These are phyloP conservation scores for Fistularia tabacaria DNA, from an alignment of 2,797 vertebrate genomes.

Conservation along the genomic window DNA sequence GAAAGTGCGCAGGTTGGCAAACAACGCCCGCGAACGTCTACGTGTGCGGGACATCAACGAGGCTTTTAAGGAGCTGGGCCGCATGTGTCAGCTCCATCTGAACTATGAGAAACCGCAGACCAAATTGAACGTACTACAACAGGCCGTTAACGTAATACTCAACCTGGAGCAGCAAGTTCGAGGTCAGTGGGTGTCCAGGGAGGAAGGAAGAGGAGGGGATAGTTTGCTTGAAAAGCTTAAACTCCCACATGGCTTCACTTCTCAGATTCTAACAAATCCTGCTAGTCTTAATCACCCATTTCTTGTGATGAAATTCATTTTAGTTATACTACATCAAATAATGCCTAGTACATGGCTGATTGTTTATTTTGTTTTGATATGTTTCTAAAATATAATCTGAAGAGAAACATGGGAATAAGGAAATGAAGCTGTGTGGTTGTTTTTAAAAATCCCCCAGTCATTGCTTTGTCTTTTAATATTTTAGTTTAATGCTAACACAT, in stretches of 20 bases:
- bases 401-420: slow-evolving; percentile 11
- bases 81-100: slow-evolving; percentile 97
- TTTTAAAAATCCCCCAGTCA: slow-evolving; percentile 51
- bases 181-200: slow-evolving; percentile 89
- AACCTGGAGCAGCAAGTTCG: slow-evolving; percentile 99
- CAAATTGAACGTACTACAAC: slow-evolving; percentile 98
- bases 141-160: slow-evolving; percentile 98
- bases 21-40: slow-evolving; percentile 94
- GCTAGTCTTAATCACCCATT: background rate
- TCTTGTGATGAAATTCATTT: too few relatives aligned
- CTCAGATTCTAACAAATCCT: slow-evolving; percentile 15
- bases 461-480: slow-evolving; percentile 37
- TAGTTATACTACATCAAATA: too few relatives aligned
- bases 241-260: slow-evolving; percentile 54
- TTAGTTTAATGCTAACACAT: slow-evolving; percentile 45
- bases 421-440: slow-evolving; percentile 59
- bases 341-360: too few relatives aligned
- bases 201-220: slow-evolving; percentile 61
- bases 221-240: slow-evolving; percentile 43
- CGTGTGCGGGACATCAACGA: slow-evolving; percentile 99
- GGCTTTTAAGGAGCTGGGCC: slow-evolving; percentile 99
- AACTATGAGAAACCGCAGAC: slow-evolving; percentile 99
- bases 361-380: too few relatives aligned
- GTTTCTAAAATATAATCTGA: background rate
- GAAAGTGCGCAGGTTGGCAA: slow-evolving; percentile 95